Conservation (phyloP, 2,888 invertebrate genomes). For the Amphiduros pacificus region DNA sequence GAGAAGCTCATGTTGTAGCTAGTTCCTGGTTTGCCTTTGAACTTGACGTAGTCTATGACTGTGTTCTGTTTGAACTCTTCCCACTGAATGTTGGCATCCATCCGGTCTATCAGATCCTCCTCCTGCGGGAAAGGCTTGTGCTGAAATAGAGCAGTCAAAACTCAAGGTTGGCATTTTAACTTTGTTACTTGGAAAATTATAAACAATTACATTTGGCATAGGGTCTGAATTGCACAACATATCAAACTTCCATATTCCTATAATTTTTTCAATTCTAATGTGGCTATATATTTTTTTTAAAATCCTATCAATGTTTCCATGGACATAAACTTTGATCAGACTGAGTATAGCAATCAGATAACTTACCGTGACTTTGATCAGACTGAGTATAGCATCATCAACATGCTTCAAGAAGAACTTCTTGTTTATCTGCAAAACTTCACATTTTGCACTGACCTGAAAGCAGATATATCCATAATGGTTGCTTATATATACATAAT, state of each 20-base stretch:
- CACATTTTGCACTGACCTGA: slow-evolving; percentile 54
- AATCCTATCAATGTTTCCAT: no score
- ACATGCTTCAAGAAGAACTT: slow-evolving; percentile 53
- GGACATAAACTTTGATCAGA: no score
- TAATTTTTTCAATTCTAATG: neutral
- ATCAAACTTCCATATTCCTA: neutral
- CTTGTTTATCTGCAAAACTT: slow-evolving; percentile 51
- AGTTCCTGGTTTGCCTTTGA: neutral
- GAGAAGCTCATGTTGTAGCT: slow-evolving; percentile 10
- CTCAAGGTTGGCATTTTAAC: neutral
- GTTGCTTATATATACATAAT: no score
- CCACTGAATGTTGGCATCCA: slow-evolving; percentile 53
- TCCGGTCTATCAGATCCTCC: slow-evolving; percentile 49
- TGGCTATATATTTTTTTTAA: no score
- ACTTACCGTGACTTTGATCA: slow-evolving; percentile 49
- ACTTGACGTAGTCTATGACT: slow-evolving; percentile 35
- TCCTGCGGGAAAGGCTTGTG: slow-evolving; percentile 50
- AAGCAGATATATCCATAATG: no score
- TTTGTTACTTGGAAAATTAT: neutral
- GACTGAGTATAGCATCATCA: slow-evolving; percentile 48
- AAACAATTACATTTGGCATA: no score
- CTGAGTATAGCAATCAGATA: neutral
- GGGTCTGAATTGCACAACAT: neutral
- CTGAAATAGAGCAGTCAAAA: slow-evolving; percentile 28
- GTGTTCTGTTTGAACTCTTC: slow-evolving; percentile 50